Evolutionary conservation across 2,797 vertebrate genomes (phyloP), one percentile per base, ranked within the genome.

Genomic region (Pseudochirops corinnae): DNA sequence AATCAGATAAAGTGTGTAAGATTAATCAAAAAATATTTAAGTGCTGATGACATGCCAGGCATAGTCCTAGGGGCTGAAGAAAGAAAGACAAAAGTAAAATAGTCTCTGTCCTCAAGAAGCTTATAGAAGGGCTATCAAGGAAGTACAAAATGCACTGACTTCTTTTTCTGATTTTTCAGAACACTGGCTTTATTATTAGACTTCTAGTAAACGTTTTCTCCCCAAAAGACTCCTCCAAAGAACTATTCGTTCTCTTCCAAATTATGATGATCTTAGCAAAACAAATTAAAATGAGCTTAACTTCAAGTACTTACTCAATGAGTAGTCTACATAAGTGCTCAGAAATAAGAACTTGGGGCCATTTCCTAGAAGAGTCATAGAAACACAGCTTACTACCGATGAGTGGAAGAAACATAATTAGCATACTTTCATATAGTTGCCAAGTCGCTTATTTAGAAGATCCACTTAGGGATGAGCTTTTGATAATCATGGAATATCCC

Each of bases 271-370:
- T 98, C 97, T 96, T 96, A 98, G 97, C 7, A 97, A 98, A 98
- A 97, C 93, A 98, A 96, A 93, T 94, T 93, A 95, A 98, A 98
- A 98, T 96, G 74, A 97, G 94, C 87, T 93, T 98, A 97, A 98
- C 97, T 97, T 98, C 53, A n/a, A 98, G 96, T 95, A 98, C 97
- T 98, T 98, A 98, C 97, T 97, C 98, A 98, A 97, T 95, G 96
- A 98, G 92, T 56, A 97, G 98, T 97, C 97, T 97, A 97, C 58
- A 97, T 97, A 98, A 98, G 96, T 98, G 93, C 33, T 92, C 95
- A 98, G 97, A 98, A 98, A 96, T 97, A 98, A 97, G 95, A 98
- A 94, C 96, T 95, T 95, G 94, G 95, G 96, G 96, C 96, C 97
- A 98, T 97, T 98, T 92, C 94, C 94, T 95, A 96, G 95, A 98